Conservation (phyloP, 2,113 vertebrate species). For the Vulpes lagopus region DNA sequence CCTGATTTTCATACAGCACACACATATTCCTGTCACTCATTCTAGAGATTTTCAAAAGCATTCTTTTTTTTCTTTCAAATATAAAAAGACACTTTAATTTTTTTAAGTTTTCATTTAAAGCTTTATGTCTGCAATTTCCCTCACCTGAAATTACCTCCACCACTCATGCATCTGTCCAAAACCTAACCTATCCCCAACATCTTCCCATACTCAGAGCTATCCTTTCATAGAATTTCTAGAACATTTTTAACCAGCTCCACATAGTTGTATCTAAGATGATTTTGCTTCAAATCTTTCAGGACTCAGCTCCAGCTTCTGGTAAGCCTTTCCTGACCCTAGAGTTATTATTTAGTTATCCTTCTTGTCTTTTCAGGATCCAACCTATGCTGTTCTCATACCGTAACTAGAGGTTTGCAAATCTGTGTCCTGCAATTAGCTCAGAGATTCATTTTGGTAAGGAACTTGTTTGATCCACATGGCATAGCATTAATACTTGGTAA, state of each 20-base stretch:
- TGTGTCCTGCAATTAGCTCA: background rate
- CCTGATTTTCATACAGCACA: constrained; percentile 31
- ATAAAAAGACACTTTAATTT: constrained; percentile 32
- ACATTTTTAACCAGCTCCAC: background rate
- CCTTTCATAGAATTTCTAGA: background rate
- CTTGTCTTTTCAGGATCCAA: background rate
- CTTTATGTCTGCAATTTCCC: background rate
- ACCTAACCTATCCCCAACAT: background rate
- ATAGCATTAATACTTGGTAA: background rate
- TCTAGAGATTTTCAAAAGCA: constrained; percentile 22
- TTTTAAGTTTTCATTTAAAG: constrained; percentile 48
- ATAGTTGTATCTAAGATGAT: background rate
- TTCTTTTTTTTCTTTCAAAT: constrained; percentile 26
- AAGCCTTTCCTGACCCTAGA: background rate
- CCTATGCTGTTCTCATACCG: background rate
- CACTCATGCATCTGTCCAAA: background rate
- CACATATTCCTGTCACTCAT: constrained; percentile 1
- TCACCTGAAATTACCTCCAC: background rate
- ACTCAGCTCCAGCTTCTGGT: background rate
- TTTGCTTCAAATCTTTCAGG: background rate
- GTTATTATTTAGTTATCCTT: background rate
- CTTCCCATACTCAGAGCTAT: background rate
- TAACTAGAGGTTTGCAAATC: background rate
- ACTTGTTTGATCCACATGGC: background rate
- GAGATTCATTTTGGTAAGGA: background rate